Evolutionary conservation across 2,797 vertebrate genomes (phyloP), one percentile per base, ranked within the genome.

Genomic region (Intellagama lesueurii): DNA sequence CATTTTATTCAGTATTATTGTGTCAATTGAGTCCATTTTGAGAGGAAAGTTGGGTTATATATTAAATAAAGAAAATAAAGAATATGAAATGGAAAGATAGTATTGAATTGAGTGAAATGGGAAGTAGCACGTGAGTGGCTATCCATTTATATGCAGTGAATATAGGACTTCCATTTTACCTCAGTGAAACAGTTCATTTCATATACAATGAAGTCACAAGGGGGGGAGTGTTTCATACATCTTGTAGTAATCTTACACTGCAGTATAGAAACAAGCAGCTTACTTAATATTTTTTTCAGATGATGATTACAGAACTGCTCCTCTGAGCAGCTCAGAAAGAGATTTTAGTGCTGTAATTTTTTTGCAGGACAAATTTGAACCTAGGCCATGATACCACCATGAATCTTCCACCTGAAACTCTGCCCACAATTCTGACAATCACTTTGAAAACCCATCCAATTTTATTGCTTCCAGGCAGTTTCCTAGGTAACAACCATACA

Each of bases 391-490:
- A 0, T 1, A 17, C 35, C 32, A 35, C 83, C 85, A 90, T 5
- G 5, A 77, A 85, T 60, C 64, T n/a, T 0, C 64, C 30, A 66
- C 69, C 87, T 72, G 82, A 90, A 90, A 22, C 70, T 47, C 16
- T 92, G 79, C 64, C 28, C 75, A 64, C 66, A 60, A 64, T 87
- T 89, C 81, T 89, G 49, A 82, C 85, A 86, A 88, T 89, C 81
- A 89, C 72, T 92, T 85, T 90, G 73, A 93, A 90, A 87, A 87
- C 83, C 80, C 68, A 85, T 84, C 77, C 32, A 80, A 24, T 86
- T 83, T 88, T 80, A 75, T 89, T 88, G 44, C 85, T 49, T 87
- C 69, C 49, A 89, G 47, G 75, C 87, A 64, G 64, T 92, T 91
- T 86, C 88, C 94, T 85, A 49, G 72, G 89, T 89, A 91, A 85